Evolutionary conservation across 2,888 invertebrate species (phyloP), one percentile per base, ranked within the genome.

Genomic region (Scaptomyza polygonia): DNA sequence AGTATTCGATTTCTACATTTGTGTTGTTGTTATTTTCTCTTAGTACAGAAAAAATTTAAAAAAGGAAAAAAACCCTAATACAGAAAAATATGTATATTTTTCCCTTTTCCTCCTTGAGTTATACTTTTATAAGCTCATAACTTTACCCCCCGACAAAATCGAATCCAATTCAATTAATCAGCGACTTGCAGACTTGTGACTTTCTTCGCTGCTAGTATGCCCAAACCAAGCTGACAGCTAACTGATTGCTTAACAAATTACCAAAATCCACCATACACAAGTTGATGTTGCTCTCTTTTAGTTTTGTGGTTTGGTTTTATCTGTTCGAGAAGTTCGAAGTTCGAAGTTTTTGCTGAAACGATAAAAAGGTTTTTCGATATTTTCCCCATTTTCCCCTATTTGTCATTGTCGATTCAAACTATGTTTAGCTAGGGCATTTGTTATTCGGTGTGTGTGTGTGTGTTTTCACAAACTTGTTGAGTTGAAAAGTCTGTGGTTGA

Each of bases 161-260:
- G 67, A 80, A 68, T n/a, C 61, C 76, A 72, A 84, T 70, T 79
- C 79, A 79, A 84, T 82, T 84, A 77, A 84, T 84, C 85, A 84
- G 64, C 57, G 63, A 65, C 76, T 68, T 79, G 59, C 32, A 63
- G 54, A 58, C 14, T 67, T 66, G 14, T 11, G 68, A 65, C 62
- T 67, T 52, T 51, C 27, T 12, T 21, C 47, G 30, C 16, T 12
- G n/a, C n/a, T n/a, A n/a, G n/a, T n/a, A 36, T 51, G 1, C n/a
- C 5, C n/a, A 34, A 11, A n/a, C 43, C 6, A 16, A 61, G 65
- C 45, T 69, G 70, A 57, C 59, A 65, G 69, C 54, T 16, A 64
- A 64, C 64, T 64, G 64, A 56, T 42, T 53, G 48, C 70, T 39
- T 43, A 62, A 74, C 67, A 67, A 74, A 74, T 73, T 74, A 49